These are phyloP conservation scores for Pristionchus mayeri DNA, from an alignment of 2,888 invertebrate species.

Conservation along the genomic window DNA sequence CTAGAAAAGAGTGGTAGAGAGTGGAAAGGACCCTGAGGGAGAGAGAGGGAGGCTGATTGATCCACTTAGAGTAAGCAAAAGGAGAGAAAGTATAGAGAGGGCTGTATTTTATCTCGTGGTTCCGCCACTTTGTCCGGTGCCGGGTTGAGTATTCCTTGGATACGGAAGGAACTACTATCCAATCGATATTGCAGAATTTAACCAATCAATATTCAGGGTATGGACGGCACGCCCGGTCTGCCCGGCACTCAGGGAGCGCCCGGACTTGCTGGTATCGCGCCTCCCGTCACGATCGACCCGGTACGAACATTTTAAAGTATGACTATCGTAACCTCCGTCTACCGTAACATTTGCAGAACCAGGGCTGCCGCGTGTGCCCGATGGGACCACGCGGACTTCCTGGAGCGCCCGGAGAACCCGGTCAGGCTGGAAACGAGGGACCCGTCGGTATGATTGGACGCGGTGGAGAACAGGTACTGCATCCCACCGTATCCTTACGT, in stretches of 20 bases:
- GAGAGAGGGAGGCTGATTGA: conserved; percentile 30
- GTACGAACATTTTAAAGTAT: no score
- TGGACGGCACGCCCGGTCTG: conserved; percentile 63
- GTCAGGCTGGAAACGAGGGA: conserved; percentile 65
- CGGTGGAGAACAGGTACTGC: conserved; percentile 58
- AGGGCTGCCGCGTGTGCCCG: conserved; percentile 72
- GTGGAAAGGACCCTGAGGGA: background rate
- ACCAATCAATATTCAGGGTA: conserved; percentile 54
- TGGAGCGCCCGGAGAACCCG: conserved; percentile 70
- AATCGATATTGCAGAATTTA: background rate
- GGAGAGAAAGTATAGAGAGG: conserved; percentile 27
- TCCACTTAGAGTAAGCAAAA: conserved; percentile 20
- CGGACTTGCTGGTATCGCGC: conserved; percentile 71
- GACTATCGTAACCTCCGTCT: background rate
- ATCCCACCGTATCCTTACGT: background rate
- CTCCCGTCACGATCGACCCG: conserved; percentile 70
- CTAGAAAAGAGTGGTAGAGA: background rate
- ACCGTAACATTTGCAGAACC: conserved; percentile 51
- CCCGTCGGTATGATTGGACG: conserved; percentile 66
- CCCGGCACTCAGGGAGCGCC: conserved; percentile 65
- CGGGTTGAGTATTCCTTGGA: background rate
- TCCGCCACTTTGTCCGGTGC: conserved; percentile 44
- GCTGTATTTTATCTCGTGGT: conserved; percentile 36
- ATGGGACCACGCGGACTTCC: conserved; percentile 70
- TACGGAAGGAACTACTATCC: conserved; percentile 1